phyloP scores from a whole-genome alignment of 37 sponge, comb jelly and placozoan species.

The Ianthella basta region DNA sequence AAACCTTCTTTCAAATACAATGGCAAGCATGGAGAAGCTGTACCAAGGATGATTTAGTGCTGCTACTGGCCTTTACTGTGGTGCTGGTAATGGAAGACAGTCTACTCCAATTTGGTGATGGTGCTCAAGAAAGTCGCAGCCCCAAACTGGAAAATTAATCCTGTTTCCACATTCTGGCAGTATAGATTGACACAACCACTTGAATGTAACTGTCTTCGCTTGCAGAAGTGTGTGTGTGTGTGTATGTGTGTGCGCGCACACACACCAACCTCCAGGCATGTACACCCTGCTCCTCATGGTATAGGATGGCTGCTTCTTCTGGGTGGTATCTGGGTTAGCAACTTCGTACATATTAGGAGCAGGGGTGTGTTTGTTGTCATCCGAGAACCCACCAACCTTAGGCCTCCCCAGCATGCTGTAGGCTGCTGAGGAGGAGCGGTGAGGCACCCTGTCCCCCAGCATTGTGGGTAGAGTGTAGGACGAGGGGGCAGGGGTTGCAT shows the following conservation, averaged over 20 bases:
- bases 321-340: slow-evolving; percentile 46
- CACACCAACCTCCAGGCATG: slow-evolving; percentile 89
- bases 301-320: slow-evolving; percentile 75
- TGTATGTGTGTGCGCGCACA: background rate
- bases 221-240: no score
- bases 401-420: slow-evolving; percentile 82
- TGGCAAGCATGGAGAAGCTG: no score
- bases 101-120: no score
- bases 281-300: slow-evolving; percentile 74
- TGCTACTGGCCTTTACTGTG: no score
- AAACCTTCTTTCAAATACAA: no score
- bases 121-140: no score
- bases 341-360: slow-evolving; percentile 79
- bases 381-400: slow-evolving; percentile 87
- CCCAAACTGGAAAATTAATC: no score
- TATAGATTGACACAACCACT: no score
- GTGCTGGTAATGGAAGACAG: no score
- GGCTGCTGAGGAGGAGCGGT: slow-evolving; percentile 79
- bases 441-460: slow-evolving; percentile 79
- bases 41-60: no score
- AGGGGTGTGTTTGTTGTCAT: slow-evolving; percentile 88
- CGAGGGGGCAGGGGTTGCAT: slow-evolving; percentile 90
- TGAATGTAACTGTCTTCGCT: no score
- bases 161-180: no score
- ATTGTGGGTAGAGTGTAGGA: slow-evolving; percentile 89